Base-by-base conservation (phyloP, 2,888 invertebrate species). In the Calephelis perditalis region DNA sequence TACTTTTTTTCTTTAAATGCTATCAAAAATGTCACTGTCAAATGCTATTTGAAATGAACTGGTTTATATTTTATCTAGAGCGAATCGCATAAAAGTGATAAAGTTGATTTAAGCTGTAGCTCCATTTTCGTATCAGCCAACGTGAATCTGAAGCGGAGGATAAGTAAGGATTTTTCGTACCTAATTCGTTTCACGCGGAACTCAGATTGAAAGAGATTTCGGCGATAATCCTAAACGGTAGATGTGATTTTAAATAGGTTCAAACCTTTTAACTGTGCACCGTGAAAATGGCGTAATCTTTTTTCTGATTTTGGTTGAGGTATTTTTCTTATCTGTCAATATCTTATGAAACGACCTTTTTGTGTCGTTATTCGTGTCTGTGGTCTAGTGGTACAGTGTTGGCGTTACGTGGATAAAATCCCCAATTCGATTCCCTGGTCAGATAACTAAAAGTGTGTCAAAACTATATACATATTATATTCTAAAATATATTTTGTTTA, bases 81-180 rank as follows among this genome's bases (percentile, higher is more conserved):
- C 52, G 52, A 11, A 11, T 52, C 52, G 35, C 52, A 52, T 52
- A 35, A 52, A 52, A 11, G 52, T 52, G 52, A 52, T 52, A 52
- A 36, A 52, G 36, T 35, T 52, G 36, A 52, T 52, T 52, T 52
- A 52, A 35, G 36, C 52, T 36, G 52, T 52, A 52, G 52, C 52
- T 36, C 52, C 52, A 52, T 52, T 52, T 52, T 52, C 52, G 52
- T 52, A 52, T 52, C 52, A 36, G 52, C 35, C 35, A 11, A 36
- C 52, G 52, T 35, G 63, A 61, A 65, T 63, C 60, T 63, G 61
- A 62, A 62, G 60, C 58, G 62, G 57, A 10, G 65, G 65, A 65
- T 65, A 60, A 63, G 63, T 62, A 62, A 37, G 64, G 65, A 65
- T 64, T 64, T 57, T 63, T 59, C 63, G 55, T 64, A 59, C 64